Base-by-base conservation (phyloP, 2,888 invertebrate genomes). In the Masnerella sp. region DNA sequence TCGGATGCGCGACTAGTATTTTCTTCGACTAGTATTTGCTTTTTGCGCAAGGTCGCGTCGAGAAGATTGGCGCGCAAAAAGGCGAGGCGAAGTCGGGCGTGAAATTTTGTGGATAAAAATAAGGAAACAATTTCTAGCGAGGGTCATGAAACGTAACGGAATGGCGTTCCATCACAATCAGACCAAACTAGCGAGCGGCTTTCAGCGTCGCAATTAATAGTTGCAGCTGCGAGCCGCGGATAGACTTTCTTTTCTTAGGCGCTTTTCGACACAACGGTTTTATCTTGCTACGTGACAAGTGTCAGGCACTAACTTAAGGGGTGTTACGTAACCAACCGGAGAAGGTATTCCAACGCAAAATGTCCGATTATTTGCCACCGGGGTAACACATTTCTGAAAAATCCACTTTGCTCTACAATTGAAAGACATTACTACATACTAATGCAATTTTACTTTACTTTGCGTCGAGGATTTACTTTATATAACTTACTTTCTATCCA, bases 221-320 rank as follows among this genome's bases (percentile, higher is more conserved):
- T 68, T 51, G 59, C 68, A 58, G 51, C 58, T 65, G 64, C 45
- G 54, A 58, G 58, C 36, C 43, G 59, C 52, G 59, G 61, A 59
- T 32, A 42, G 52, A 71, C 71, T 71, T 71, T 71, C 71, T 42
- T 69, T 61, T 59, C 68, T 69, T 59, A 52, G 59, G 52, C 52
- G 45, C 59, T 69, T 61, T 69, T 61, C 61, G 68, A 51, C 58
- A 51, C 51, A 43, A 43, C 58, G 43, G 43, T 59, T 68, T 68
- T 51, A 51, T 51, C 51, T 42, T 18, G 58, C 42, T 68, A 68
- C 58, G 68, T 68, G 58, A 59, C 54, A 36, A 68, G 51, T 51
- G 58, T 58, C 56, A 51, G 36, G 34, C 28, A 34, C 58, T 12
- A 22, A 49, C 34, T 47, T 34, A 43, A 18, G 8, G 38, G 20